These are phyloP conservation scores for Lycorma delicatula DNA, from an alignment of 1,140 invertebrate species.

Conservation along the genomic window DNA sequence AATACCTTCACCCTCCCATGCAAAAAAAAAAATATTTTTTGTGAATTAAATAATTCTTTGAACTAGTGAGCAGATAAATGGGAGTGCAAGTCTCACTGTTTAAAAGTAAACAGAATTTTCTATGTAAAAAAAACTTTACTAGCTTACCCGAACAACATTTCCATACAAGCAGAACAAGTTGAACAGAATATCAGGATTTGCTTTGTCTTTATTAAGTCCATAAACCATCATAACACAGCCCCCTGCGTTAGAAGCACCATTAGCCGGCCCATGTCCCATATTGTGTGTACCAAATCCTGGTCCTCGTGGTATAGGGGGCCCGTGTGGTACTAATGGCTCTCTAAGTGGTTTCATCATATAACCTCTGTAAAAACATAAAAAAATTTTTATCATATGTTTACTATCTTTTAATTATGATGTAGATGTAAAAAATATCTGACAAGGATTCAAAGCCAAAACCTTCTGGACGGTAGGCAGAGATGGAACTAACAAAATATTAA, in stretches of 20 bases:
- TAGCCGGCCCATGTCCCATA: too few relatives aligned
- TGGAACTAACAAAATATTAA: too few relatives aligned
- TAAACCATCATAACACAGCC: conserved; percentile 83
- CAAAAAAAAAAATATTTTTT: conserved; percentile 6
- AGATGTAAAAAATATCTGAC: neutral
- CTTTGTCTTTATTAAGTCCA: conserved; percentile 83
- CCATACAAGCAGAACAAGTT: conserved; percentile 98
- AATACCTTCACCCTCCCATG: too few relatives aligned
- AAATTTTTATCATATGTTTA: too few relatives aligned
- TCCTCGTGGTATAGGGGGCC: conserved; percentile 29
- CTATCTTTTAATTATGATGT: neutral
- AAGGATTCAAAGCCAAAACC: neutral
- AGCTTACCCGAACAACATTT: conserved; percentile 92
- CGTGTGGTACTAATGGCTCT: neutral
- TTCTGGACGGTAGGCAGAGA: neutral
- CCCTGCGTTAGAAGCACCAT: conserved; percentile 32
- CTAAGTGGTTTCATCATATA: neutral
- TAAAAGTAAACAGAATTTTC: too few relatives aligned
- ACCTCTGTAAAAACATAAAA: neutral
- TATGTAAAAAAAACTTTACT: conserved; percentile 23
- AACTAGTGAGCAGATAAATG: neutral
- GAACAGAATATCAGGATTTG: conserved; percentile 95
- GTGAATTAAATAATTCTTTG: neutral
- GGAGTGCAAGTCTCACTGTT: neutral
- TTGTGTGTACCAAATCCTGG: conserved; percentile 36